Conservation (phyloP, 1,140 invertebrate species). For the Drosophila elegans region DNA sequence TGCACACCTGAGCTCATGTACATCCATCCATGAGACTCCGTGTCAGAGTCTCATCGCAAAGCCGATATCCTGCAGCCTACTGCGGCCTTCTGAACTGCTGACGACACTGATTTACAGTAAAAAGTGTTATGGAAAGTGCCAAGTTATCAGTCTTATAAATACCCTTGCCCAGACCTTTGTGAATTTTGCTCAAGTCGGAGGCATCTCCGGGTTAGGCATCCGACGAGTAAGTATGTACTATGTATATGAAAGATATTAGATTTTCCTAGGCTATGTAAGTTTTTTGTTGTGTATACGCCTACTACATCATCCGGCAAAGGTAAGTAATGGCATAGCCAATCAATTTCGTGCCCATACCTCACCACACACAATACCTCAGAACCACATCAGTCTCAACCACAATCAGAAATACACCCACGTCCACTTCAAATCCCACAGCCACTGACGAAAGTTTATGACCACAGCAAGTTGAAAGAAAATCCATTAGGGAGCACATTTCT, state of each 20-base stretch:
- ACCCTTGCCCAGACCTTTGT: conserved; percentile 28
- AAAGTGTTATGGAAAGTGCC: conserved; percentile 59
- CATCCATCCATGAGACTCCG: conserved; percentile 19
- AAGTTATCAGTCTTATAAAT: conserved; percentile 48
- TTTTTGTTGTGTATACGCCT: conserved; percentile 23
- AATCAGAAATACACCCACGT: conserved; percentile 20
- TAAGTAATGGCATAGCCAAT: conserved; percentile 52
- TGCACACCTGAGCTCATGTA: conserved; percentile 19
- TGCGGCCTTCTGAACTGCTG: conserved; percentile 5
- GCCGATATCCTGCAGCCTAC: conserved; percentile 19
- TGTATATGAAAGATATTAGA: not conserved
- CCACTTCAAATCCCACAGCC: conserved; percentile 19
- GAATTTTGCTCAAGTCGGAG: conserved; percentile 2
- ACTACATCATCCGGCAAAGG: conserved; percentile 42
- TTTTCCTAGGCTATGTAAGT: conserved; percentile 26
- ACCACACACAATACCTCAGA: conserved; percentile 14
- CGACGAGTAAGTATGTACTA: conserved; percentile 26
- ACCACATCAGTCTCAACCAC: conserved; percentile 15
- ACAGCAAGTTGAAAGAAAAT: conserved; percentile 38
- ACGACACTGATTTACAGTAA: not conserved
- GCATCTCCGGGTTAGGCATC: conserved; percentile 3
- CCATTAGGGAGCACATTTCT: conserved; percentile 54
- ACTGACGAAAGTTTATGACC: conserved; percentile 28
- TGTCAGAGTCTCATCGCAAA: conserved; percentile 13
- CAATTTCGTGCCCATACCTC: conserved; percentile 46